phyloP scores from a whole-genome alignment of 2,113 vertebrate genomes.

The Smithornis capensis region DNA sequence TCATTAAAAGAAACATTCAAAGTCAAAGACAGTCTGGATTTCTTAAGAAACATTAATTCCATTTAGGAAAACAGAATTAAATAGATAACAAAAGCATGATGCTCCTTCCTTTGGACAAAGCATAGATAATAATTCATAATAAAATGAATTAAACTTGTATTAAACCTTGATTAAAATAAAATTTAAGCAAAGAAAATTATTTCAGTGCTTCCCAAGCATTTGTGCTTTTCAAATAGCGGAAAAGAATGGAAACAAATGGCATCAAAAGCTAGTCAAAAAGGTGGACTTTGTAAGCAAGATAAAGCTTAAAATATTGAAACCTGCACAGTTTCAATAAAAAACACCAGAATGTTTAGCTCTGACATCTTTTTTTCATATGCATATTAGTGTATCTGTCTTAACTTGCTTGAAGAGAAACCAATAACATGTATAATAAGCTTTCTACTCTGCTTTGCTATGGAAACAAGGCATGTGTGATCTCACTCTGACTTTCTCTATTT shows the following conservation, averaged over 20 bases:
- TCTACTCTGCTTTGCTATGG: conserved; percentile 60
- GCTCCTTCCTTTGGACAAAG: conserved; percentile 1
- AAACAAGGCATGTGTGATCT: conserved; percentile 56
- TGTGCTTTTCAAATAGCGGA: background rate
- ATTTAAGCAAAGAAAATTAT: background rate
- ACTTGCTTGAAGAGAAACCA: conserved; percentile 49
- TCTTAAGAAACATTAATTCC: background rate
- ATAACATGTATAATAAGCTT: conserved; percentile 24
- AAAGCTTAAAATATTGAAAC: background rate
- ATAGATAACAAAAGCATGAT: background rate
- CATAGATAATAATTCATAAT: background rate
- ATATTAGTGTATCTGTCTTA: conserved; percentile 49
- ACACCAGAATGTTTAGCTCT: conserved; percentile 1
- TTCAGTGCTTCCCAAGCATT: background rate
- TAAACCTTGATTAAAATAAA: conserved; percentile 26
- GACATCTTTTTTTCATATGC: conserved; percentile 36
- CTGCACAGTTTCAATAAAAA: background rate
- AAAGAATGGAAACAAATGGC: background rate
- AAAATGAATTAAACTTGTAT: conserved; percentile 19
- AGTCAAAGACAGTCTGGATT: background rate
- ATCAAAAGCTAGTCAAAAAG: background rate
- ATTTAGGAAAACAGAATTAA: background rate
- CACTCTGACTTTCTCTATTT: conserved; percentile 33
- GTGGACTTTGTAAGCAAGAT: background rate
- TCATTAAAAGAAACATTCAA: conserved; percentile 20